phyloP scores from a whole-genome alignment of 2,113 vertebrate genomes.

The Sander lucioperca region DNA sequence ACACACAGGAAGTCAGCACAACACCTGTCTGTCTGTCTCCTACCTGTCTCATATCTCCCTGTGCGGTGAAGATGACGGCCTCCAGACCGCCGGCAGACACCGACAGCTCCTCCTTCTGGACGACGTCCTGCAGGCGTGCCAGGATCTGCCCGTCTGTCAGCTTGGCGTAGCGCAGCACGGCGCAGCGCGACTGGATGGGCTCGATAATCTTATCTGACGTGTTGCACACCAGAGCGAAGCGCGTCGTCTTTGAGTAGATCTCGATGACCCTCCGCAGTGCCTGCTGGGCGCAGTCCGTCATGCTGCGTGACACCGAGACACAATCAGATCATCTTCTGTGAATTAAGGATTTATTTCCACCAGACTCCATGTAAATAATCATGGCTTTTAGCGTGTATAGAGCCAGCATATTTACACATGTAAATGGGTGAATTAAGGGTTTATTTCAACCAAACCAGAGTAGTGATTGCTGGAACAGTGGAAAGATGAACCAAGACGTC shows the following conservation, averaged over 20 bases:
- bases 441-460: no score
- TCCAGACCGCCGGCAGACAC: constrained; percentile 94
- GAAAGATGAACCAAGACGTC: no score
- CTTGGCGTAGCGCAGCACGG: constrained; percentile 95
- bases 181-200: constrained; percentile 97
- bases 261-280: constrained; percentile 98
- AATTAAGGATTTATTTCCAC: no score
- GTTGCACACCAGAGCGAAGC: constrained; percentile 96
- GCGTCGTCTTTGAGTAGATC: constrained; percentile 97
- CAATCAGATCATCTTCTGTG: no score
- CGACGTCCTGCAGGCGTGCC: constrained; percentile 89
- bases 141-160: constrained; percentile 94
- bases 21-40: no score
- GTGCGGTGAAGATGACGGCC: constrained; percentile 97
- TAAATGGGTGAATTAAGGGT: no score
- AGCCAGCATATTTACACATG: no score
- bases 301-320: constrained; percentile 70
- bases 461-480: no score
- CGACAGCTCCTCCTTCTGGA: constrained; percentile 87
- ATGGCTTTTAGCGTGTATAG: no score
- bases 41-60: constrained; percentile 98
- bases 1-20: no score
- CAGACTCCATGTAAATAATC: no score
- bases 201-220: constrained; percentile 98
- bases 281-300: constrained; percentile 99